Percentiles rank a stretch among this genome's conserved stretches.
phyloP scores from a whole-genome alignment of 2,888 invertebrate genomes.

The Caprella mutica region DNA sequence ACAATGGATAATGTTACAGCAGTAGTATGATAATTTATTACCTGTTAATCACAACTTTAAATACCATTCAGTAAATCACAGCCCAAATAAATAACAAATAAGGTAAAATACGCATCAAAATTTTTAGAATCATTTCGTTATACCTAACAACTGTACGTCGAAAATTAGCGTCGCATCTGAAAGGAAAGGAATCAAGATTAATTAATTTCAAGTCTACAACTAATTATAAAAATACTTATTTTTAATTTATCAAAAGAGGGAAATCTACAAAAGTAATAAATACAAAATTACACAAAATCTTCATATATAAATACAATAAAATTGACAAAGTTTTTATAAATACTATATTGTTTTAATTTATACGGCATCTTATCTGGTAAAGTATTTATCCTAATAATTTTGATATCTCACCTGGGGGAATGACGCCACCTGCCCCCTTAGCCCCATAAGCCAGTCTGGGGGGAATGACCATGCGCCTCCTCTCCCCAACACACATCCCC shows the following conservation, averaged over 20 bases:
- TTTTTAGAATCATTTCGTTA: neutral
- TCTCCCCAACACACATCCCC: conserved; percentile 42
- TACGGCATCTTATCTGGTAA: neutral
- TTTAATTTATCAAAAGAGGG: no score
- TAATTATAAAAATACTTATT: no score
- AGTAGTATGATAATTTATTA: neutral
- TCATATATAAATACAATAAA: no score
- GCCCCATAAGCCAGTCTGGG: conserved; percentile 40
- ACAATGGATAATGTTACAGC: no score
- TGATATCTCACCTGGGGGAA: conserved; percentile 21
- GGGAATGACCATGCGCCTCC: conserved; percentile 41
- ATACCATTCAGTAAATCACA: neutral
- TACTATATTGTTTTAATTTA: neutral
- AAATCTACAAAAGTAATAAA: no score
- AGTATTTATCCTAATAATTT: neutral
- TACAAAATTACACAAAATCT: no score
- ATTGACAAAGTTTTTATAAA: neutral
- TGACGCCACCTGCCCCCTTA: conserved; percentile 23
- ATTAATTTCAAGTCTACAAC: no score
- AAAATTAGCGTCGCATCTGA: conserved; percentile 27
- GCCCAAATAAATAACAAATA: neutral
- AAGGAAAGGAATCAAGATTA: neutral
- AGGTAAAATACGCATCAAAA: neutral
- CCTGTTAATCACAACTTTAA: neutral
- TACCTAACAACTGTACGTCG: conserved; percentile 22